These are phyloP conservation scores for Aselliscus stoliczkanus DNA, from an alignment of 2,797 vertebrate species.

Conservation along the genomic window DNA sequence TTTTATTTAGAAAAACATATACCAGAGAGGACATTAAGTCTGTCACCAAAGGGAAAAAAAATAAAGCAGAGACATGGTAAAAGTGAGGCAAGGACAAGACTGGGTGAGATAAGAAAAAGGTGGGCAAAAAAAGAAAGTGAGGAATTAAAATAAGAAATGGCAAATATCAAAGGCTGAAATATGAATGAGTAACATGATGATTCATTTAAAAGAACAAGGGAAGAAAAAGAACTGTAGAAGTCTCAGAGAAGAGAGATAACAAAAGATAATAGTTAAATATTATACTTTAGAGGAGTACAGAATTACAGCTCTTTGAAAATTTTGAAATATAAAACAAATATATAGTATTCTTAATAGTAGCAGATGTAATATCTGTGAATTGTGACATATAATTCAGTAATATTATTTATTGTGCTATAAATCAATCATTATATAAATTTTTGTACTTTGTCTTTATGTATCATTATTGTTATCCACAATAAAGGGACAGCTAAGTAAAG, in stretches of 20 bases:
- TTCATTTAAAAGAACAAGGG: neutral
- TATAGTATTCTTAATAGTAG: neutral
- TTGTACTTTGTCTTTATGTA: neutral
- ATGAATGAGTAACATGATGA: neutral
- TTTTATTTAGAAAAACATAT: neutral
- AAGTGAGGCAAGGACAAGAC: neutral
- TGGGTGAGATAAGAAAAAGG: neutral
- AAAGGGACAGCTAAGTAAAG: neutral
- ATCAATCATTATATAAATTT: neutral
- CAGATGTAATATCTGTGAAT: neutral
- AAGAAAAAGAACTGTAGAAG: neutral
- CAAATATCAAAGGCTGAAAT: neutral
- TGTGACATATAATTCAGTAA: neutral
- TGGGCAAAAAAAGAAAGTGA: neutral
- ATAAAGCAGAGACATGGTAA: neutral
- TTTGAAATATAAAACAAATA: neutral
- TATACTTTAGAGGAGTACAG: neutral
- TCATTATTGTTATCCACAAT: neutral
- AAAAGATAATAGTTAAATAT: neutral
- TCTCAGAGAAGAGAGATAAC: neutral
- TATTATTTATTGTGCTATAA: neutral
- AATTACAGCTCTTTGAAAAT: neutral
- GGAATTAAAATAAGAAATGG: neutral
- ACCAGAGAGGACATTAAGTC: neutral
- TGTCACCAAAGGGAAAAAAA: neutral